Conservation (phyloP, 37 sponge, comb jelly and placozoan species). For the Diacarnus erythraeanus region DNA sequence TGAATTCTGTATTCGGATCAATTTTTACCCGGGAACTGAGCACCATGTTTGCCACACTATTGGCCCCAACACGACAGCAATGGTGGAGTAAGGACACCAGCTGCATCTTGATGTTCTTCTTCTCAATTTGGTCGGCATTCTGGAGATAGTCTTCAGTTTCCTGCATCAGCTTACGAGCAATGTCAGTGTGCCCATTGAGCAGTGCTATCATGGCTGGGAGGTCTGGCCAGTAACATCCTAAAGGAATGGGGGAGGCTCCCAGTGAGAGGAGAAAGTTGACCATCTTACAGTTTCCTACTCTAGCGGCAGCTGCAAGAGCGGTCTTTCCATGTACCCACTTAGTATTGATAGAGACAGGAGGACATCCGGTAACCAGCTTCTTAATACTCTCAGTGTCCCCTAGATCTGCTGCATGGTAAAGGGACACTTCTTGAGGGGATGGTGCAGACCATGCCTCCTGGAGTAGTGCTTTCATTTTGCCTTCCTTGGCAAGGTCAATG, state of each 20-base stretch:
- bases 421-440: slow-evolving; percentile 39
- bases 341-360: slow-evolving; percentile 29
- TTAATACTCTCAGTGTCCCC: slow-evolving; percentile 27
- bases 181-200: background rate
- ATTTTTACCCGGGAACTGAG: slow-evolving; percentile 23
- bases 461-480: background rate
- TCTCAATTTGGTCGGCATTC: slow-evolving; percentile 15
- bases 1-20: slow-evolving; percentile 35
- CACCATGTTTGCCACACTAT: slow-evolving; percentile 28
- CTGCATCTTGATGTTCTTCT: slow-evolving; percentile 44
- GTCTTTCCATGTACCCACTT: slow-evolving; percentile 72
- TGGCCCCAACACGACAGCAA: slow-evolving; percentile 28
- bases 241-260: slow-evolving; percentile 55
- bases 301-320: slow-evolving; percentile 58
- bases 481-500: slow-evolving; percentile 10
- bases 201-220: slow-evolving; percentile 54
- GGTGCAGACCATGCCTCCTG: slow-evolving; percentile 5
- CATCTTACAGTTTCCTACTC: slow-evolving; percentile 31
- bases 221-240: slow-evolving; percentile 52
- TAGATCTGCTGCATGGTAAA: slow-evolving; percentile 53
- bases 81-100: slow-evolving; percentile 48
- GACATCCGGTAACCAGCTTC: slow-evolving; percentile 20
- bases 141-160: slow-evolving; percentile 11
- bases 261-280: slow-evolving; percentile 41
- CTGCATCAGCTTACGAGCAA: slow-evolving; percentile 40